These are phyloP conservation scores for Pygoscelis adeliae DNA, from an alignment of 2,113 vertebrate genomes.

Conservation along the genomic window DNA sequence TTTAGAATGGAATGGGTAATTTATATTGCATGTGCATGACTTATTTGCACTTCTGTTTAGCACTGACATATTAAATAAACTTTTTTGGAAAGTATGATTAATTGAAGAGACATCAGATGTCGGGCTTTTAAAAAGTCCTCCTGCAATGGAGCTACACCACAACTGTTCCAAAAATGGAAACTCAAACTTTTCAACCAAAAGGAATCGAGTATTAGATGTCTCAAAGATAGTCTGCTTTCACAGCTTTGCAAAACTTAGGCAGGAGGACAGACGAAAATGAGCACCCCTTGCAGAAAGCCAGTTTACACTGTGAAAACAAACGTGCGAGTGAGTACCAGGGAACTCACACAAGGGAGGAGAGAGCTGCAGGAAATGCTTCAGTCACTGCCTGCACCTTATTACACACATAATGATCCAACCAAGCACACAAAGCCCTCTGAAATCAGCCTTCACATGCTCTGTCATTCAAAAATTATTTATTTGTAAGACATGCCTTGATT, in stretches of 20 bases:
- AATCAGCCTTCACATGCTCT: background rate
- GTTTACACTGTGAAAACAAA: background rate
- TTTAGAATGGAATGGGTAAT: background rate
- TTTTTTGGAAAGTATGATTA: background rate
- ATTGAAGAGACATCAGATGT: background rate
- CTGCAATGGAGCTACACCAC: background rate
- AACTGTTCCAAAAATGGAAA: background rate
- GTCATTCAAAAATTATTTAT: background rate
- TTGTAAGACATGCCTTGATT: background rate
- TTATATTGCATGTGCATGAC: background rate
- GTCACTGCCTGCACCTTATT: background rate
- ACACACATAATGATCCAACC: background rate
- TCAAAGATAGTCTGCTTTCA: background rate
- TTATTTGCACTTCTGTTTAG: background rate
- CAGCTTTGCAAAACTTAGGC: background rate
- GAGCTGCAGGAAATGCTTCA: conserved; percentile 2
- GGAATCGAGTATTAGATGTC: background rate
- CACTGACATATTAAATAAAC: background rate
- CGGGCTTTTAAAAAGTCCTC: background rate
- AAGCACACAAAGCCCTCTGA: background rate
- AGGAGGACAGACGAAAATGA: background rate
- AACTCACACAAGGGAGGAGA: background rate
- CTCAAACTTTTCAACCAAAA: background rate
- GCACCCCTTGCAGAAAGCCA: background rate
- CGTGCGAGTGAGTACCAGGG: background rate